phyloP scores from a whole-genome alignment of 2,888 invertebrate species.

The Tipula unca region DNA sequence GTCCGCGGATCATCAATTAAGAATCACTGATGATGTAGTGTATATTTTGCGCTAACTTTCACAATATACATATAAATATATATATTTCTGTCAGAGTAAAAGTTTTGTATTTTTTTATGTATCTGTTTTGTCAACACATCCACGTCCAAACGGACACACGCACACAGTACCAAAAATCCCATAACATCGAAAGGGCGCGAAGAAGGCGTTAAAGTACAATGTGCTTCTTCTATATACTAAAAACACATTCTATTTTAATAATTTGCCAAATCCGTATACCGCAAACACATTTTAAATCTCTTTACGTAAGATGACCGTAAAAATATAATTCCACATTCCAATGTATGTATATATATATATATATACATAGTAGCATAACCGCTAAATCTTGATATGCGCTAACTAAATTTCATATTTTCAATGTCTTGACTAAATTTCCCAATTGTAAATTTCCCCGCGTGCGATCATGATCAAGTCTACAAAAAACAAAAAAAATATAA shows the following conservation, averaged over 20 bases:
- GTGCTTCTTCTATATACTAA: neutral
- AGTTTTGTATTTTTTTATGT: neutral
- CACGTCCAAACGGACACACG: neutral
- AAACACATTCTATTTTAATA: neutral
- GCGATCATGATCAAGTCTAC: neutral
- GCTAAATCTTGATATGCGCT: neutral
- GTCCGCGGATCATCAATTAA: neutral
- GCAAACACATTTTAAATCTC: neutral
- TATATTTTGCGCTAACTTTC: neutral
- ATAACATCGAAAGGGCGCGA: neutral
- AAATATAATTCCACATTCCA: neutral
- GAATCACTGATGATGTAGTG: neutral
- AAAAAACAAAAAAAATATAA: too few relatives aligned
- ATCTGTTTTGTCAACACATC: neutral
- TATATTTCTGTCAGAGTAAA: neutral
- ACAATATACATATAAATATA: neutral
- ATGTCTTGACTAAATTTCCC: neutral
- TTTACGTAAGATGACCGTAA: neutral
- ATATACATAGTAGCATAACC: neutral
- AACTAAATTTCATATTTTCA: neutral
- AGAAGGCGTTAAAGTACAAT: neutral
- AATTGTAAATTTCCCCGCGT: neutral
- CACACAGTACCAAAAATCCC: neutral
- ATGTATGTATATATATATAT: too few relatives aligned
- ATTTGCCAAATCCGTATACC: neutral